phyloP scores from a whole-genome alignment of 2,797 vertebrate species.

The Merluccius polli region DNA sequence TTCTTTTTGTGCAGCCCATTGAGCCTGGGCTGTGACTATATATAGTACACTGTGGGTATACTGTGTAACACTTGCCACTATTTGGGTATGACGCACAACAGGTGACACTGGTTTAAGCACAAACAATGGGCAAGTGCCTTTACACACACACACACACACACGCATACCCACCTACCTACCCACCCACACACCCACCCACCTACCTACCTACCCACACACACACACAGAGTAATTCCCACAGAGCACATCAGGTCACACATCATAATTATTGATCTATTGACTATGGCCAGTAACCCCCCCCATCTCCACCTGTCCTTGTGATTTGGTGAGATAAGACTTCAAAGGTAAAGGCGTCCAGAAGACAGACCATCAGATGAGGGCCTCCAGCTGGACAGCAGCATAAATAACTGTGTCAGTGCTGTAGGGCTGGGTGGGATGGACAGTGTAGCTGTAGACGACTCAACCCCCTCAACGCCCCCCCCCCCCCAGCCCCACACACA shows the following conservation, averaged over 20 bases:
- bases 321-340: neutral
- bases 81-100: no score
- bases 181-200: neutral
- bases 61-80: no score
- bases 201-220: neutral
- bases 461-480: neutral
- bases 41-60: no score
- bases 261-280: neutral
- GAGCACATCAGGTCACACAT: neutral
- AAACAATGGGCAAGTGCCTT: neutral
- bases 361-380: neutral
- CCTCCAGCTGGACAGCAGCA: neutral
- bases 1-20: no score
- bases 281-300: neutral
- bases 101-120: neutral
- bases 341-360: neutral
- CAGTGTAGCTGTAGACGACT: neutral
- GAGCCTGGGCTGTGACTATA: no score
- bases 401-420: conserved; percentile 37
- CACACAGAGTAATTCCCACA: neutral
- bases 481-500: no score
- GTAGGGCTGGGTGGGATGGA: conserved; percentile 21
- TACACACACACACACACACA: neutral
- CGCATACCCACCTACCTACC: neutral
- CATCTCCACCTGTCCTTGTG: no score